Evolutionary conservation across 1,140 invertebrate genomes (phyloP), one percentile per base, ranked within the genome.

Genomic region (Scaptodrosophila lebanonensis): DNA sequence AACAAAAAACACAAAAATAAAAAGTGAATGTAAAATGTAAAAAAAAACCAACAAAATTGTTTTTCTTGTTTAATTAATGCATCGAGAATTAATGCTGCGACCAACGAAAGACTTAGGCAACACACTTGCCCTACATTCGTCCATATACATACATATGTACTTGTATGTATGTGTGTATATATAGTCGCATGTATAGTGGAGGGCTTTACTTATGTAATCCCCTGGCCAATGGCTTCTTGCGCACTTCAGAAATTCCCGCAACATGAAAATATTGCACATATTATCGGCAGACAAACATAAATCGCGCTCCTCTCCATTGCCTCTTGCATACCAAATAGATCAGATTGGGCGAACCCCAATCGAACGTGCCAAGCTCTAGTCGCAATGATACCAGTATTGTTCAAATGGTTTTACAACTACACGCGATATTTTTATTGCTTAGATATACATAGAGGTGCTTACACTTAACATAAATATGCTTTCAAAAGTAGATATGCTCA

Each of bases 1-100:
- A 66, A 56, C n/a, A n/a, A 38, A 38, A 38, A 38, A 13, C 9
- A 40, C 20, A 51, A 39, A 29, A 52, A 61, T 61, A 68, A 68
- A 79, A 82, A 82, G 69, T 83, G 76, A 83, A 82, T 82, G 75
- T 82, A 82, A 82, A 82, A 82, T 82, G 75, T 82, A 76, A 32
- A 48, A 27, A 17, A 27, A 27, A 27, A 32, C n/a, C 17, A 9
- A 30, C n/a, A 29, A 29, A 9, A 5, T 5, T 29, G 27, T 29
- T 29, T 29, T 29, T 29, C 9, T 29, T 29, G 9, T 35, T 35
- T 35, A n/a, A n/a, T n/a, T n/a, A n/a, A n/a, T n/a, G n/a, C n/a
- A n/a, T n/a, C n/a, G n/a, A n/a, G n/a, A n/a, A n/a, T n/a, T n/a
- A n/a, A n/a, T n/a, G n/a, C n/a, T n/a, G n/a, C n/a, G n/a, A n/a